Evolutionary conservation across 2,888 invertebrate genomes (phyloP).

Genomic region (Slavum lentiscoides): DNA sequence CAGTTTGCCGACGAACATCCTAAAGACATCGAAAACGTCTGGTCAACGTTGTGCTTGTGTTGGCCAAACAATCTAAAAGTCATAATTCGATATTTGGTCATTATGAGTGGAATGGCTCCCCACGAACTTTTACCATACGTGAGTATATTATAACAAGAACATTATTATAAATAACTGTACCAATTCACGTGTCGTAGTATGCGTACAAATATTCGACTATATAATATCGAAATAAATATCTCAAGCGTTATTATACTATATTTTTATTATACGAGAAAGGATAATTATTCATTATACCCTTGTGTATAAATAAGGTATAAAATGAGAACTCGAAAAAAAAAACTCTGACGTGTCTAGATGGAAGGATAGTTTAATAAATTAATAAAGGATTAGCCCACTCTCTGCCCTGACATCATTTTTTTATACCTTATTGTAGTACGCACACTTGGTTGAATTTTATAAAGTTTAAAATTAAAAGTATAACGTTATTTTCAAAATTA

Average conservation of each 20-base stretch:
- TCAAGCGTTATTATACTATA: no score
- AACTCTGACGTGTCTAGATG: no score
- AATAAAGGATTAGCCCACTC: background rate
- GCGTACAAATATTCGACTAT: no score
- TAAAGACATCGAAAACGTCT: conserved; percentile 91
- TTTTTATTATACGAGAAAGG: no score
- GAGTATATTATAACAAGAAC: conserved; percentile 61
- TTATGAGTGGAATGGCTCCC: conserved; percentile 97
- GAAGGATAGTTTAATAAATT: background rate
- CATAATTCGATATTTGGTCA: conserved; percentile 92
- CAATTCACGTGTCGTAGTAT: no score
- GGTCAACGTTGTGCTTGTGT: conserved; percentile 92
- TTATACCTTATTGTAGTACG: background rate
- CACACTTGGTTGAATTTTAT: background rate
- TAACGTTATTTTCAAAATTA: background rate
- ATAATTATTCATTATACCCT: no score
- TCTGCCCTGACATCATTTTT: background rate
- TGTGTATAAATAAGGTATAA: no score
- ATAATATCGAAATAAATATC: no score
- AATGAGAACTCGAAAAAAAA: no score
- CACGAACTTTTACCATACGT: conserved; percentile 89
- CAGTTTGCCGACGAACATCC: conserved; percentile 95
- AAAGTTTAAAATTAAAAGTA: conserved; percentile 6
- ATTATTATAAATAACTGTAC: no score
- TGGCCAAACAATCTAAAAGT: conserved; percentile 98